Percentiles rank a stretch among this genome's conserved stretches.
phyloP scores from a whole-genome alignment of 1,140 invertebrate species.

The Cheumatopsyche charites region DNA sequence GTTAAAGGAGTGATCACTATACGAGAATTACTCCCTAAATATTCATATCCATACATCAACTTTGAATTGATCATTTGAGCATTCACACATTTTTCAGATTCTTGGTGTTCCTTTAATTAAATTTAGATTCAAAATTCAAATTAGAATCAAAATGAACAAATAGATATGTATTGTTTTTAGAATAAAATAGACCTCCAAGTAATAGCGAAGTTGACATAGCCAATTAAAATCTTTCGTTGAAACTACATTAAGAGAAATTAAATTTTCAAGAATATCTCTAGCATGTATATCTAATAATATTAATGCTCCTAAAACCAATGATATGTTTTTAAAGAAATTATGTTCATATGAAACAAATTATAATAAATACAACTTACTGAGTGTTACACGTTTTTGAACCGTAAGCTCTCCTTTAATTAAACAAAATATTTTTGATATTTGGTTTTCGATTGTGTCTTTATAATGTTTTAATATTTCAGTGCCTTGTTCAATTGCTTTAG shows the following conservation, averaged over 20 bases:
- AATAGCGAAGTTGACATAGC: slow-evolving; percentile 89
- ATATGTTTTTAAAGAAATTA: no score
- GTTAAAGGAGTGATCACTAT: slow-evolving; percentile 91
- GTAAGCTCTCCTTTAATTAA: slow-evolving; percentile 86
- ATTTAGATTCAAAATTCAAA: slow-evolving; percentile 1
- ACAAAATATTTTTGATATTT: slow-evolving; percentile 83
- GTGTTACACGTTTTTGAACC: slow-evolving; percentile 86
- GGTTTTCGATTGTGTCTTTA: slow-evolving; percentile 65
- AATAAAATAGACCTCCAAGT: slow-evolving; percentile 81
- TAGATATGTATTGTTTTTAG: slow-evolving; percentile 10
- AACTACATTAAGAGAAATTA: slow-evolving; percentile 72
- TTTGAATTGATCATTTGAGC: slow-evolving; percentile 93
- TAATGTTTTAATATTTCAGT: slow-evolving; percentile 61
- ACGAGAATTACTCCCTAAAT: slow-evolving; percentile 87
- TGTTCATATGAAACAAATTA: background rate
- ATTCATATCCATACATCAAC: slow-evolving; percentile 93
- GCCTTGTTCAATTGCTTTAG: slow-evolving; percentile 69
- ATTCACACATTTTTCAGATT: slow-evolving; percentile 51
- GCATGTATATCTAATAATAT: slow-evolving; percentile 94
- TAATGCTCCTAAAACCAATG: slow-evolving; percentile 76
- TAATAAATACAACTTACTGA: slow-evolving; percentile 65
- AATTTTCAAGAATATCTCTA: slow-evolving; percentile 78
- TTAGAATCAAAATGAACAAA: background rate
- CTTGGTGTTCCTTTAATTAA: slow-evolving; percentile 53
- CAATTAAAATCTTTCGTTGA: slow-evolving; percentile 87